Base-by-base conservation (phyloP, 2,888 invertebrate genomes). In the Meloe dianella region DNA sequence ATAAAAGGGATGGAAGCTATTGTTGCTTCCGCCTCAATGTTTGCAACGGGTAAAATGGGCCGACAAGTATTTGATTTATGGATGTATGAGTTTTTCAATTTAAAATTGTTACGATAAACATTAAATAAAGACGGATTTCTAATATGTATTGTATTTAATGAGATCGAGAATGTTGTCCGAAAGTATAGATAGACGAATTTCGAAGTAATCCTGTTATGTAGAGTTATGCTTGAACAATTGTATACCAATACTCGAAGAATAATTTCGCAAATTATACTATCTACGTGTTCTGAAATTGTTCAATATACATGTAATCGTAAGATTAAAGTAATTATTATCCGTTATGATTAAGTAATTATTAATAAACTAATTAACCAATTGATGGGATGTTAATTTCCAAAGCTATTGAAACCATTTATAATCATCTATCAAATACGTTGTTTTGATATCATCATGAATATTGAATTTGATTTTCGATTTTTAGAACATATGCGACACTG, bases 51-150 rank as follows among this genome's bases (percentile, higher is more conserved):
- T 68, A 73, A 71, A 75, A 73, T 73, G 74, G 72, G 73, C 74
- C 73, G 75, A 73, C 75, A 75, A 74, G 74, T 74, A 71, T 75
- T 75, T 75, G 75, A 75, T 75, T 75, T 75, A 74, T 74, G 75
- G 74, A 73, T 74, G 72, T 71, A 71, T 65, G 65, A 71, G 67
- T 72, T 71, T 75, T 75, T 75, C 73, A 71, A 71, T 73, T 75
- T 75, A 68, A 73, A 74, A 71, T 73, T 74, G 73, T 71, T 72
- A 70, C 65, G 69, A 71, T 67, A 70, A 72, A 72, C 71, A 74
- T 69, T 66, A 68, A 66, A 71, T 64, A 58, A 64, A 60, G 64
- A 20, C 9, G 20, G 2, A 35, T 3, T 8, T 20, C 20, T 7
- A 9, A 17, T 17, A 27, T 6, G 20, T 20, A 47, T 47, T 20